Base-by-base conservation (phyloP, 2,797 vertebrate species). In the Sebastes diploproa region DNA sequence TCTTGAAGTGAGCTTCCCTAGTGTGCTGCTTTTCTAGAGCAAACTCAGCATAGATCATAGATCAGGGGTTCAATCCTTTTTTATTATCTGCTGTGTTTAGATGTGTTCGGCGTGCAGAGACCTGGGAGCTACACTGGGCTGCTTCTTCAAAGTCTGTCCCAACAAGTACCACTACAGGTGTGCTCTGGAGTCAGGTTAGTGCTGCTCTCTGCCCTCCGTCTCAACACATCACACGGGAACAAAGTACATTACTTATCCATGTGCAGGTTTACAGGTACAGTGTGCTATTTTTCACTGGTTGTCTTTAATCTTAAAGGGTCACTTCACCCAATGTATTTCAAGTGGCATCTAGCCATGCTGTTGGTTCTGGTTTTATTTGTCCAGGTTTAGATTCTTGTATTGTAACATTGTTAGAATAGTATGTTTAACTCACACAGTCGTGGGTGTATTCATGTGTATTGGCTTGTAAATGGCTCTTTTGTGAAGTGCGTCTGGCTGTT, bases 91-190 rank as follows among this genome's bases (percentile, higher is more conserved):
- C 7, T 77, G 30, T 82, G 55, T 82, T 9, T 66, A 96, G 96
- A 75, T 78, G 79, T 96, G 96, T 75, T 95, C 94, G 0, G 85
- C 84, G 1, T 96, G 96, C 85, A 79, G 79, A 13, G 29, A 80
- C 36, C 69, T 71, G 0, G 96, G 96, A 3, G 95, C 96, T 3
- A 94, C 94, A 0, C 72, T 96, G 79, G 96, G 96, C 74, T 96
- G 96, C 79, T 92, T 96, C 91, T 95, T 94, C 73, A 96, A 95
- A 91, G 93, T 91, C 74, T 96, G 96, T 58, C 91, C 94, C 23
- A 95, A 91, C 89, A 96, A 95, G 67, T 96, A 95, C 91, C 96
- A 96, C 94, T 96, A 95, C 92, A 93, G 89, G 75, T 96, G 96
- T 92, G 95, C 95, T 75, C 78, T 95, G 78, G 90, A 94, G 91